These are phyloP conservation scores for Cryptomyrus ogoouensis DNA, from an alignment of 2,113 vertebrate genomes.

Conservation along the genomic window DNA sequence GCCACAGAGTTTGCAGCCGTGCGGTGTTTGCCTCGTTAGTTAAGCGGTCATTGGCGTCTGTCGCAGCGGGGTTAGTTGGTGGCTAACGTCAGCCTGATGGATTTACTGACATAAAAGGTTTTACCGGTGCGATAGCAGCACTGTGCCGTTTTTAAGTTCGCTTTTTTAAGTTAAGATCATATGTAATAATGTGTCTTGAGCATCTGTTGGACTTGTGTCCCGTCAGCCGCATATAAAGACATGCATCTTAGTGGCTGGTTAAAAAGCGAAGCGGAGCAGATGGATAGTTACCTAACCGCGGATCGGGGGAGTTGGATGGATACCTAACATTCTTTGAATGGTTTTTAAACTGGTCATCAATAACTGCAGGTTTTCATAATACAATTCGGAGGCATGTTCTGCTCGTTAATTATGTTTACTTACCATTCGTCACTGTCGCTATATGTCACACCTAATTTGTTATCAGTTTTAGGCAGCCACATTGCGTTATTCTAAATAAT, in stretches of 20 bases:
- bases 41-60: background rate
- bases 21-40: background rate
- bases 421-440: background rate
- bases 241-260: background rate
- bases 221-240: background rate
- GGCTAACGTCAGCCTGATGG: background rate
- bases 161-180: background rate
- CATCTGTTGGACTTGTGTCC: background rate
- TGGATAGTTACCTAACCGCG: background rate
- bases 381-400: background rate
- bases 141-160: background rate
- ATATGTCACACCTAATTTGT: background rate
- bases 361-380: background rate
- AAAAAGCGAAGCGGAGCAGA: background rate
- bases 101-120: background rate
- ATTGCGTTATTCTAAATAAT: background rate
- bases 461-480: background rate
- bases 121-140: background rate
- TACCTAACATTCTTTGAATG: background rate
- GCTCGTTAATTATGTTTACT: background rate
- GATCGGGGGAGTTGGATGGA: background rate
- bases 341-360: background rate
- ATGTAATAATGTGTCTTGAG: background rate
- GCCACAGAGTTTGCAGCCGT: background rate
- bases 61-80: background rate